Evolutionary conservation across 2,888 invertebrate genomes (phyloP), one percentile per base, ranked within the genome.

Genomic region (Diadromus collaris): DNA sequence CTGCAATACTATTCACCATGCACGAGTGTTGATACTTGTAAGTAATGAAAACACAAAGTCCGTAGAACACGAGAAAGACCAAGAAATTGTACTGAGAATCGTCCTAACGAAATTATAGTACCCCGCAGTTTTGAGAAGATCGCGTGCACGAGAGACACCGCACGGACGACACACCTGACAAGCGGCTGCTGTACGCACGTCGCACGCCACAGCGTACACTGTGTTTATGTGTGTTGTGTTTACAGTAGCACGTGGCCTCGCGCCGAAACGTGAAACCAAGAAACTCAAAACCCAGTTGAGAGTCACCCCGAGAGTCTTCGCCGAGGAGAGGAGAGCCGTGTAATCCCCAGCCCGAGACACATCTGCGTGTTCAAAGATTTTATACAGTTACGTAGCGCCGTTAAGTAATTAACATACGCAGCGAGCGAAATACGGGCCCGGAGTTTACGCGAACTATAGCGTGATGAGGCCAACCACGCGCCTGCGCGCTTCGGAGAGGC

Each of bases 361-460:
- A 51, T 68, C 34, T 51, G 68, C 79, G 77, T 77, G 71, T 80
- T 72, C 76, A 56, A 72, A 64, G 54, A 78, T 81, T 75, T 74
- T 79, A 60, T 81, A 83, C 81, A 82, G 83, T 82, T 83, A 82
- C 77, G 69, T 64, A 75, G 75, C 77, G 75, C 80, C 83, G 82
- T 82, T 83, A 81, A 82, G 73, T 75, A 64, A 69, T 76, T 72
- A 79, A 72, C 79, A 72, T 79, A 68, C 64, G 61, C 76, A 71
- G 21, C 51, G 24, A 51, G 19, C 64, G 61, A 67, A 69, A 34
- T 38, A 16, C 44, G 38, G 44, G 24, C 38, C 13, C 24, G 51
- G 67, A 64, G 44, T 41, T 44, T 48, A 41, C 41, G 6, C 41
- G n/a, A 34, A 51, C 32, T 63, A n/a, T n/a, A 24, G n/a, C 27